Evolutionary conservation across 2,888 invertebrate species (phyloP), one percentile per base, ranked within the genome.

Genomic region (Rhopalosiphum nymphaeae): DNA sequence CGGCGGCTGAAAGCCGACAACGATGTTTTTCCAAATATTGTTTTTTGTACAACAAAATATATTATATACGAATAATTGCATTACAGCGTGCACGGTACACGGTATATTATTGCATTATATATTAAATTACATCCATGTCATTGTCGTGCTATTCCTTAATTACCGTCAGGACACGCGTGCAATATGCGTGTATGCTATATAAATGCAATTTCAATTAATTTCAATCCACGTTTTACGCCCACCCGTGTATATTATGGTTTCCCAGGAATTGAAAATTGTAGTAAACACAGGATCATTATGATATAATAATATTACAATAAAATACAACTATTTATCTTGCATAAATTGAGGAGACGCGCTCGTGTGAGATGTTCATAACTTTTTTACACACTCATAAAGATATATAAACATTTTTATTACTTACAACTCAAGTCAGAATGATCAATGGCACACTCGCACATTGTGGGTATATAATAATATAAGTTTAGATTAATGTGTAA

Each of bases 141-240:
- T 92, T 92, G 57, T 92, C 86, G 92, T 92, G 92, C 61, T 87
- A 86, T 61, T 87, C 92, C 61, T 61, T 92, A 92, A 92, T 92
- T 92, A 91, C 46, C n/a, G 29, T 42, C 85, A 57, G n/a, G n/a
- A 44, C 85, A 46, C 44, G 16, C 46, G 57, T 57, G 42, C 84
- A 29, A 29, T 56, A 91, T 36, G n/a, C n/a, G n/a, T 46, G 42
- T 36, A 36, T 36, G n/a, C 36, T 29, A 26, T 36, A 78, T 25
- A 85, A 91, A 91, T 46, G 85, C 57, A 46, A 91, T 91, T 91
- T 91, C 56, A 91, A 86, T 91, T 91, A 91, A 91, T 86, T 91
- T 85, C 56, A 57, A 86, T 53, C n/a, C 85, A n/a, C 85, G 25
- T 85, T 57, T 44, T 86, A n/a, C 29, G 36, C 16, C 42, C 56